Percentiles rank a stretch among this genome's conserved stretches.
Conservation (phyloP, 2,797 vertebrate genomes). For the Melopsittacus undulatus region DNA sequence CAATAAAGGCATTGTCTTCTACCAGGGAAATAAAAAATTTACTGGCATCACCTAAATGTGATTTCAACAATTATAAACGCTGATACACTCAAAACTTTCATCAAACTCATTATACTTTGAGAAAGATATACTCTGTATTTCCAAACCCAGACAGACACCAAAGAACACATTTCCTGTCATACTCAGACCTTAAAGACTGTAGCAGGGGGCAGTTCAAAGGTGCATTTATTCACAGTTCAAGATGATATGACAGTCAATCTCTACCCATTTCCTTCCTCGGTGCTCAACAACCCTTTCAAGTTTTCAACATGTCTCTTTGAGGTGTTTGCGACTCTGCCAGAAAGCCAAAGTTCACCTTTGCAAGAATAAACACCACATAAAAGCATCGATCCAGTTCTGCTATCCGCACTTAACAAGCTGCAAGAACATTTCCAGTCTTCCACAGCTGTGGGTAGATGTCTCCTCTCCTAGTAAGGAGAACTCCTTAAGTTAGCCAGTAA, state of each 20-base stretch:
- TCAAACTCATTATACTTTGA: not conserved
- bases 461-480: not conserved
- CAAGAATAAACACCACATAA: not conserved
- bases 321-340: not conserved
- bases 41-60: not conserved
- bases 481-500: not conserved
- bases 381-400: not conserved
- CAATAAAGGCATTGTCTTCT: not conserved
- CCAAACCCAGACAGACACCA: not conserved
- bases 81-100: not conserved
- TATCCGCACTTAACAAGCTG: not conserved
- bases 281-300: not conserved
- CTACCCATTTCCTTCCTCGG: not conserved
- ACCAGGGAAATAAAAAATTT: accelerated
- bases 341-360: slow-evolving; percentile 13
- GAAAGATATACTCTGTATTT: not conserved
- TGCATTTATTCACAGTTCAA: not conserved
- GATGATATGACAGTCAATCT: not conserved
- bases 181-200: not conserved
- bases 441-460: not conserved
- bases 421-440: not conserved
- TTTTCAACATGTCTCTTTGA: not conserved
- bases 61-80: not conserved
- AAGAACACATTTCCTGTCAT: not conserved
- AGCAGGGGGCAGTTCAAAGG: slow-evolving; percentile 7